Conservation (phyloP, 2,888 invertebrate genomes). For the Mythimna impura region DNA sequence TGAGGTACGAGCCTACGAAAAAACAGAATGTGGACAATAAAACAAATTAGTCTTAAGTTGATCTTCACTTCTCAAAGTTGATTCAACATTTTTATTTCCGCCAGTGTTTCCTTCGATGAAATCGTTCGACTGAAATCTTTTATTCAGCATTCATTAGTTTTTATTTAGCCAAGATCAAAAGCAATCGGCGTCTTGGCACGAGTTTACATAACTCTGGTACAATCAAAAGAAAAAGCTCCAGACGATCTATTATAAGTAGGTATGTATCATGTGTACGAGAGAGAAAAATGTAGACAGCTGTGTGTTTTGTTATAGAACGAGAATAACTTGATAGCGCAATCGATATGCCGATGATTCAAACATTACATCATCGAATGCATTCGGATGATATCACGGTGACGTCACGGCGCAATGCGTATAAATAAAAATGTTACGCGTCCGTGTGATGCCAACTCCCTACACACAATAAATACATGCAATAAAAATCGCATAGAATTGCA, state of each 20-base stretch:
- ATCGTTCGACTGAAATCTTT: conserved; percentile 51
- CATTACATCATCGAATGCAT: conserved; percentile 76
- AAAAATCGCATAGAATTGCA: conserved; percentile 73
- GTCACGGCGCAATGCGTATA: conserved; percentile 74
- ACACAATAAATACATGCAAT: conserved; percentile 71
- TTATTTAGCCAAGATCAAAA: conserved; percentile 56
- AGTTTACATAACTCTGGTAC: conserved; percentile 46
- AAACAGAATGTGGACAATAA: conserved; percentile 6
- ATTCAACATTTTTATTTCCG: conserved; percentile 28
- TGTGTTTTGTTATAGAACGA: conserved; percentile 43
- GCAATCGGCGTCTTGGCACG: conserved; percentile 58
- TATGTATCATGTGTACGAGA: conserved; percentile 37
- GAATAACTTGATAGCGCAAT: conserved; percentile 46
- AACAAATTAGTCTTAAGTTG: conserved; percentile 13
- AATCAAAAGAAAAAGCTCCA: conserved; percentile 53
- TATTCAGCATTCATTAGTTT: conserved; percentile 55
- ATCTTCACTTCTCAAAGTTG: conserved; percentile 20
- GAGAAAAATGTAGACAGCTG: conserved; percentile 44
- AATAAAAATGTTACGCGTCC: conserved; percentile 62
- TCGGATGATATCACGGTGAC: conserved; percentile 72
- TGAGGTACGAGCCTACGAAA: neutral
- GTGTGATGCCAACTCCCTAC: conserved; percentile 72
- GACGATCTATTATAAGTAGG: conserved; percentile 49
- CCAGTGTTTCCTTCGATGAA: conserved; percentile 42
- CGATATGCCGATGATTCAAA: conserved; percentile 72